These are phyloP conservation scores for Syngnathus scovelli DNA, from an alignment of 2,113 vertebrate genomes.

Conservation along the genomic window DNA sequence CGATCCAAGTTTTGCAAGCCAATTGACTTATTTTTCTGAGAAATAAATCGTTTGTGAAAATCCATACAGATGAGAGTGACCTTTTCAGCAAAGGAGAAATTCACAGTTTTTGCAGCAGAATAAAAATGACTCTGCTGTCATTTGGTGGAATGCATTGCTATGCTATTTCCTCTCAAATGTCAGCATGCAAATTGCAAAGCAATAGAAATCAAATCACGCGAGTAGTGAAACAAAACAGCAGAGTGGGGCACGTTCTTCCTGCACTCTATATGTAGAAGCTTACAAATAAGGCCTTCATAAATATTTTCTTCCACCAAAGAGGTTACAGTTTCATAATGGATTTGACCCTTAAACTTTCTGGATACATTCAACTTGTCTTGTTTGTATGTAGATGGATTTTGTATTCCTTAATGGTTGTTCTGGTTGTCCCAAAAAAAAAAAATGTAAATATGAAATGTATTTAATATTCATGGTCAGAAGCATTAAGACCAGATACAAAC, in stretches of 20 bases:
- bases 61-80: conserved; percentile 49
- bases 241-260: neutral
- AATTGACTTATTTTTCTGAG: conserved; percentile 27
- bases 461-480: too few relatives aligned
- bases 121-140: conserved; percentile 46
- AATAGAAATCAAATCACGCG: conserved; percentile 38
- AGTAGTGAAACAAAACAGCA: conserved; percentile 23
- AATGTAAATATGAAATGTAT: too few relatives aligned
- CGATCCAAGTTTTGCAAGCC: conserved; percentile 12
- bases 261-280: neutral
- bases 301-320: neutral
- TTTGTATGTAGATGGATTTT: neutral
- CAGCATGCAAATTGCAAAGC: conserved; percentile 47
- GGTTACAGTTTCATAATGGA: neutral
- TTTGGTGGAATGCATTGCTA: conserved; percentile 27
- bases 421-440: too few relatives aligned
- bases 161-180: conserved; percentile 53
- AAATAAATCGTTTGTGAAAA: conserved; percentile 53
- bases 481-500: too few relatives aligned
- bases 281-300: neutral
- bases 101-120: conserved; percentile 24
- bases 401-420: neutral
- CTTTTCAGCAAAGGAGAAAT: conserved; percentile 48
- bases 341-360: neutral
- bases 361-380: neutral